Conservation (phyloP, 1,140 invertebrate genomes). For the Eriocheir sinensis region DNA sequence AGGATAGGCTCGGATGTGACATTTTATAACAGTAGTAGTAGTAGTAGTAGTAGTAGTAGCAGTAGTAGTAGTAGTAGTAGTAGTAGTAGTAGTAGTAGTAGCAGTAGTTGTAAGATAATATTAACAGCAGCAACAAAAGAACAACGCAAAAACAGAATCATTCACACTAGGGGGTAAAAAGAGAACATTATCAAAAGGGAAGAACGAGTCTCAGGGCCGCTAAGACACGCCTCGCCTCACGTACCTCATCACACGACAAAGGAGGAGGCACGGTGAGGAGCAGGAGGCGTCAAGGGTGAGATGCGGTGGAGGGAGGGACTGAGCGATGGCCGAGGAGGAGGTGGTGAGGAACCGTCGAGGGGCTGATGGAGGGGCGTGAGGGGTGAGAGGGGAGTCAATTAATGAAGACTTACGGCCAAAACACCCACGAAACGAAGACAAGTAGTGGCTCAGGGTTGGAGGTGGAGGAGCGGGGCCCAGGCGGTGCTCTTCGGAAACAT, state of each 20-base stretch:
- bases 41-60: background rate
- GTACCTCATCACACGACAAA: too few relatives aligned
- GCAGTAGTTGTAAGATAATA: background rate
- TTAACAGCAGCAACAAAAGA: background rate
- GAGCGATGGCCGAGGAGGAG: background rate
- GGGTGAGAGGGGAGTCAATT: too few relatives aligned
- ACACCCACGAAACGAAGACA: conserved; percentile 2
- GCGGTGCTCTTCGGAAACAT: background rate
- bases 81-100: background rate
- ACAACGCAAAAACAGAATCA: background rate
- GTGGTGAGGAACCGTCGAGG: background rate
- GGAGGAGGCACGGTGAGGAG: too few relatives aligned
- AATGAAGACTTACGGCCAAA: conserved; percentile 8
- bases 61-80: background rate
- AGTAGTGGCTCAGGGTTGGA: background rate
- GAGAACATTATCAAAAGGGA: background rate
- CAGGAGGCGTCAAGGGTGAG: background rate
- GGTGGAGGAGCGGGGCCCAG: background rate
- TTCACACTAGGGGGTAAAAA: too few relatives aligned
- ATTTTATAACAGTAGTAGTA: background rate
- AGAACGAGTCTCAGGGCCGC: too few relatives aligned
- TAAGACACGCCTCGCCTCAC: background rate
- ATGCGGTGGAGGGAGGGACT: background rate
- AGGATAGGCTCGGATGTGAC: too few relatives aligned
- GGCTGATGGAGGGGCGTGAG: background rate